Evolutionary conservation across 2,113 vertebrate genomes (phyloP), one percentile per base, ranked within the genome.

Genomic region (Nestor notabilis): DNA sequence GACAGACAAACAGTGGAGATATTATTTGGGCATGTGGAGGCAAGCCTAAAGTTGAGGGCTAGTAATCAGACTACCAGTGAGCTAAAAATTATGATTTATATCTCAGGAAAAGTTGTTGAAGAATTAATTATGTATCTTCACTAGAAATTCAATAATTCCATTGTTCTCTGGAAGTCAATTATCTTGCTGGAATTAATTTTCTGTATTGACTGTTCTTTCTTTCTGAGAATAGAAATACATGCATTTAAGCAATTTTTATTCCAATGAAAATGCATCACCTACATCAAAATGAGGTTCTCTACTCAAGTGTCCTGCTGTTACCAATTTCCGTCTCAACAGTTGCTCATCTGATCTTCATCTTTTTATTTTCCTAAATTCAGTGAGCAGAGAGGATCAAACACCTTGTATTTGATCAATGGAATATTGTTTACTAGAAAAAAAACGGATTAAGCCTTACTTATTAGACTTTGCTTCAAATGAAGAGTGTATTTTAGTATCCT

Each of bases 181-280:
- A 61, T 58, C 44, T 76, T 90, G 12, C 66, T 92, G 66, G 63
- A 92, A 92, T 97, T 93, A 91, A 65, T 91, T 95, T 95, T 92
- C 53, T 83, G 19, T 92, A 70, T 93, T 93, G 89, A 78, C n/a
- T 79, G 24, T 50, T 93, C 72, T 85, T 90, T 93, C 61, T 90
- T 92, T 76, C 70, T 91, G 79, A 88, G 63, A 94, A 78, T 37
- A 92, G 55, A 94, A 94, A 94, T 64, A 61, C 46, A 35, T 46
- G 13, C 69, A 64, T 89, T 94, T 92, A 78, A 96, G 61, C 46
- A 80, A 44, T 18, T 91, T 95, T 93, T 93, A 74, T 81, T 92
- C 50, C 74, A 77, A 28, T 50, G 66, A 91, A 96, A 96, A 85
- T 82, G 65, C 29, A 90, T 74, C 64, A 89, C 60, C 47, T 82